These are phyloP conservation scores for Poeciliopsis presidionis DNA, from an alignment of 2,797 vertebrate species.

Conservation along the genomic window DNA sequence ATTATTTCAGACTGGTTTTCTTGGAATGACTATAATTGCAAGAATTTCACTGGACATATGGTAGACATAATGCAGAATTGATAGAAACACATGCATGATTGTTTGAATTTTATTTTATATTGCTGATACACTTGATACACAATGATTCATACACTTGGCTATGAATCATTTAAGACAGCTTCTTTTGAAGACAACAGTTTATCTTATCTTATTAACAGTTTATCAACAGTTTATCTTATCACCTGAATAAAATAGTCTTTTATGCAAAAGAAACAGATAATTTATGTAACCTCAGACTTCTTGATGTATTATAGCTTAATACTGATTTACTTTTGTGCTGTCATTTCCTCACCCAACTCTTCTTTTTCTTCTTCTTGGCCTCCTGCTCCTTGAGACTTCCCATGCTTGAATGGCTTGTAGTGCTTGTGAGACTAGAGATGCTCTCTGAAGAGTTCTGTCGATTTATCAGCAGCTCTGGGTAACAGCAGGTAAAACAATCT, in stretches of 20 bases:
- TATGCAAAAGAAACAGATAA: not conserved
- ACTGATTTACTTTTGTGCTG: not conserved
- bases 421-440: conserved; percentile 94
- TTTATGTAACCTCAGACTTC: not conserved
- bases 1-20: not conserved
- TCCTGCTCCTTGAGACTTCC: conserved; percentile 94
- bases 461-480: conserved; percentile 89
- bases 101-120: not conserved
- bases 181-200: not conserved
- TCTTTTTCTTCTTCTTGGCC: conserved; percentile 98
- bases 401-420: conserved; percentile 92
- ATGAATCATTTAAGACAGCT: not conserved
- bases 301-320: not conserved
- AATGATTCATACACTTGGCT: not conserved
- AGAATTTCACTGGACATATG: not conserved
- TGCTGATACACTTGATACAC: too few relatives aligned
- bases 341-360: conserved; percentile 90
- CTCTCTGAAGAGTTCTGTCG: conserved; percentile 98
- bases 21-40: not conserved
- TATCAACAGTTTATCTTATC: not conserved
- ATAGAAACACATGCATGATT: not conserved
- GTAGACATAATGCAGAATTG: not conserved
- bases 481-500: conserved; percentile 1
- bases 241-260: not conserved
- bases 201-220: too few relatives aligned